Base-by-base conservation (phyloP, 2,888 invertebrate genomes). In the Omphaloscelis lunosa region DNA sequence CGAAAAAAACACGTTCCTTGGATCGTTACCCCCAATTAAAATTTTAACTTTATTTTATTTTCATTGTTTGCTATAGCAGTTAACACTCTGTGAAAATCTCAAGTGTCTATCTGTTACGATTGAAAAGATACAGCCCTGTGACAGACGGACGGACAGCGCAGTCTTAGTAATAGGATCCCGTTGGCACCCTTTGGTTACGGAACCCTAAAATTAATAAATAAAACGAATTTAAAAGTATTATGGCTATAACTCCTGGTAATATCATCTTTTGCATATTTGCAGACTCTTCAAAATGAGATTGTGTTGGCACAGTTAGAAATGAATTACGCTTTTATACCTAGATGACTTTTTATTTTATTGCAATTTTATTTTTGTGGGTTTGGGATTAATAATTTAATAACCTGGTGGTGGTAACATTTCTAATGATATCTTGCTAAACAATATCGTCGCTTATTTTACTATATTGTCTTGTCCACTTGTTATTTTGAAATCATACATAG, bases 261-360 rank as follows among this genome's bases (percentile, higher is more conserved):
- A 66, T 72, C 56, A 84, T 84, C 63, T 72, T 84, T 82, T 80
- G 58, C 59, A 68, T 80, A 80, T 76, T 82, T 69, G 80, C 73
- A 29, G 58, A 48, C 58, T 41, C 34, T 20, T 34, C 34, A 27
- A 66, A 80, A 84, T 48, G 27, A 51, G 71, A 82, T 75, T 82
- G 74, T 75, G 66, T 79, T 51, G 65, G 48, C 29, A 12, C 65
- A 20, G 59, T 80, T 75, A 58, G 62, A 66, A 79, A 65, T 79
- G 39, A 68, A 20, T 79, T 73, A 53, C 23, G 67, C 12, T 41
- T 27, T 41, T 27, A 61, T 63, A 34, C 23, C 59, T 62, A 48
- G 45, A 41, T 56, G 63, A 65, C 23, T 73, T 72, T n/a, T 62
- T 62, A 53, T 81, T 81, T 53, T 0, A 48, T 67, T 41, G 29